These are phyloP conservation scores for Liasis olivaceus DNA, from an alignment of 2,797 vertebrate species.

Conservation along the genomic window DNA sequence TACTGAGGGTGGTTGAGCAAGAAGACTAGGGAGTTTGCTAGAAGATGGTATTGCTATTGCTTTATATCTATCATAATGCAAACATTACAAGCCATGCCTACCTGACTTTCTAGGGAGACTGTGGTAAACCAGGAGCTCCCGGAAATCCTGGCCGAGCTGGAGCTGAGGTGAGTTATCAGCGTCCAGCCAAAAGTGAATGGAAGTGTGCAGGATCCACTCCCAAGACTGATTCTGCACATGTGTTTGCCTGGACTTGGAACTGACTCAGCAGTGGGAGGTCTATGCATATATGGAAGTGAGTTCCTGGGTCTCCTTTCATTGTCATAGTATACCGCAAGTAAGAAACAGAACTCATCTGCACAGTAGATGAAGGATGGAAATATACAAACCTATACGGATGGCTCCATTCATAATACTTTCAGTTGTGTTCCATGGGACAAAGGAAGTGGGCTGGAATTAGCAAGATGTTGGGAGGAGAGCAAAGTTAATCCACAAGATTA, in stretches of 20 bases:
- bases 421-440: neutral
- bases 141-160: constrained; percentile 84
- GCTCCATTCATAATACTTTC: neutral
- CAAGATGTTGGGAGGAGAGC: neutral
- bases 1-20: neutral
- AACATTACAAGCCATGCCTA: rapidly evolving
- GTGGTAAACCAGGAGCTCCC: constrained; percentile 83
- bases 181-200: neutral
- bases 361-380: neutral
- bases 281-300: neutral
- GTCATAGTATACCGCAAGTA: too few relatives aligned
- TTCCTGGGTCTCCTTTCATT: neutral
- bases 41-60: neutral
- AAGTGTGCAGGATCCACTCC: too few relatives aligned
- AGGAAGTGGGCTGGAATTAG: neutral
- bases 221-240: neutral
- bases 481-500: neutral
- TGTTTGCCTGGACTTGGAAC: neutral
- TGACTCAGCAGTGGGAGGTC: neutral
- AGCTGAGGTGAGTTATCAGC: constrained; percentile 78
- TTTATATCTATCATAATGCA: too few relatives aligned
- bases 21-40: neutral
- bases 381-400: neutral
- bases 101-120: constrained; percentile 82
- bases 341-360: neutral